Base-by-base conservation (phyloP, 2,113 vertebrate species). In the Oxygymnocypris stewartii region DNA sequence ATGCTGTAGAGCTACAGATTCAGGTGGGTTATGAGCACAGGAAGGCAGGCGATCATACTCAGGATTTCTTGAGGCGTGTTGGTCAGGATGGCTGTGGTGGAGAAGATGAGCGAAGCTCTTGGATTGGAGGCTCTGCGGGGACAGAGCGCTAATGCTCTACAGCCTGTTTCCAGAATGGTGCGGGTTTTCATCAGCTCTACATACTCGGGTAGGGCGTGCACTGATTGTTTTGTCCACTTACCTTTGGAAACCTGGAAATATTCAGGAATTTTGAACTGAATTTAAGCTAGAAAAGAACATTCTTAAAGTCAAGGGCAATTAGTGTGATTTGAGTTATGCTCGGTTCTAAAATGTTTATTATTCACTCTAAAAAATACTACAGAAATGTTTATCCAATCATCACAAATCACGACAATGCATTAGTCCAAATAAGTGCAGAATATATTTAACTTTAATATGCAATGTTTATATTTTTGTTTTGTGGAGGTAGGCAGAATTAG, bases 181-280 rank as follows among this genome's bases (percentile, higher is more conserved):
- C 35, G 89, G 69, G 89, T 95, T 47, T 96, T 96, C 91, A 86
- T 95, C 92, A 96, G 96, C 91, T 96, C 95, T 79, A 85, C 89
- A 0, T 91, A 94, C 87, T 91, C 96, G 93, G 96, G 96, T 97
- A 73, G 2, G 31, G 6, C n/a, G 25, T 18, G 12, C 31, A 2
- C 25, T 11, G 57, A 40, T 74, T 71, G 18, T 71, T 71, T 11
- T 5, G 67, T 71, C 16, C 0, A 1, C 16, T 20, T 71, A 20
- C 7, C 31, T 71, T 3, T 10, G 2, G 18, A 54, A 54, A 54
- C 51, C 49, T 51, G 49, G 13, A 13, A 51, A 51, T 51, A 54
- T 18, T 54, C 6, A 16, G 4, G 4, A 6, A 54, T 54, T 54
- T 54, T 16, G 4, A 51, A 51, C 5, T 16, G 13, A 16, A 54